phyloP scores from a whole-genome alignment of 2,113 vertebrate genomes.

The Toxotes jaculatrix region DNA sequence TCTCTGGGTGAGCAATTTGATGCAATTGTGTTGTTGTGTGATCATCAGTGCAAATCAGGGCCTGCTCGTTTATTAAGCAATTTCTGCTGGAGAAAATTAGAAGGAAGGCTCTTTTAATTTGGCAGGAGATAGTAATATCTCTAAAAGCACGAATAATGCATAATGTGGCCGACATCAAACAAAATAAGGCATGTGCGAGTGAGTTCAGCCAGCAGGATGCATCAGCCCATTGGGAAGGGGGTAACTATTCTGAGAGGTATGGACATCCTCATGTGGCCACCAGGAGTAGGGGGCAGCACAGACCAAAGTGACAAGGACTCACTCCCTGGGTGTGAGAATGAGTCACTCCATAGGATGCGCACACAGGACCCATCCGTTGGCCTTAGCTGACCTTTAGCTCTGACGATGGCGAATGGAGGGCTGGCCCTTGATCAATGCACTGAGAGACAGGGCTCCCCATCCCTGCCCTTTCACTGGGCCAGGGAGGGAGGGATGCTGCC shows the following conservation, averaged over 20 bases:
- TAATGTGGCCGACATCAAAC: conserved; percentile 67
- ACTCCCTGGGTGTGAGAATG: conserved; percentile 59
- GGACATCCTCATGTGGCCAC: conserved; percentile 30
- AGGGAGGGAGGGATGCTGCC: conserved; percentile 65
- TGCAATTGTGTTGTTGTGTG: conserved; percentile 79
- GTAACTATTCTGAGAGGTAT: conserved; percentile 40
- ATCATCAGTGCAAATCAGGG: conserved; percentile 74
- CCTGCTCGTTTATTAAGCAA: conserved; percentile 78
- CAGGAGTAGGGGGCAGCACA: conserved; percentile 40
- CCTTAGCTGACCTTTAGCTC: conserved; percentile 81
- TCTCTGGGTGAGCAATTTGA: conserved; percentile 80
- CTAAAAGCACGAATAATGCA: conserved; percentile 72
- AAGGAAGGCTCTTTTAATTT: conserved; percentile 70
- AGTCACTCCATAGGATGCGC: conserved; percentile 66
- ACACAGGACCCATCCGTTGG: conserved; percentile 66
- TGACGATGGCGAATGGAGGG: conserved; percentile 73
- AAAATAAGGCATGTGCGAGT: neutral
- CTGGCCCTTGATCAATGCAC: conserved; percentile 79
- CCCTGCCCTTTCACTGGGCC: conserved; percentile 74
- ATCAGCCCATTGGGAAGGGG: conserved; percentile 42
- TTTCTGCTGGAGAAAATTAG: conserved; percentile 75
- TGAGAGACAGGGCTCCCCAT: conserved; percentile 63
- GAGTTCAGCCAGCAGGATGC: conserved; percentile 23
- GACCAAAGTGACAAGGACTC: conserved; percentile 66
- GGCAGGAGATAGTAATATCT: conserved; percentile 61